Evolutionary conservation across 2,888 invertebrate species (phyloP), one percentile per base, ranked within the genome.

Genomic region (Argynnis bischoffii): DNA sequence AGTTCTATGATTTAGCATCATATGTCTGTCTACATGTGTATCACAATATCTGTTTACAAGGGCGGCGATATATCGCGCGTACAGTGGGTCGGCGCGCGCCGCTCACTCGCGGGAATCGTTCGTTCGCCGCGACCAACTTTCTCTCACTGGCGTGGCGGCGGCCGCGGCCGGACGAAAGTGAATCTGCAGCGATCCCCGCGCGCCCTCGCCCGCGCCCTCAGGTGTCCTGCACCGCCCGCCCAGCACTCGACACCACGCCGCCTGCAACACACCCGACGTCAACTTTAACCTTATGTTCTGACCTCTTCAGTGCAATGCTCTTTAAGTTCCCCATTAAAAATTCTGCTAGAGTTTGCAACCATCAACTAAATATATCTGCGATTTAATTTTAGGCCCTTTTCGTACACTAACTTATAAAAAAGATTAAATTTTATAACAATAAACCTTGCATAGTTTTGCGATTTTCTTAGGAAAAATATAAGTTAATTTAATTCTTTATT

Each of bases 91-190:
- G 89, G 82, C 87, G 83, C 86, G 79, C 78, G 77, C 86, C 87
- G 88, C 89, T 85, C 81, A 83, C 83, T 81, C 86, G 89, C 90
- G 90, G 85, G 87, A 90, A 85, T 89, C 90, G 92, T 92, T 90
- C 92, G 90, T 88, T 89, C 92, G 85, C 84, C 87, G 87, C 93
- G 92, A 84, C 88, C 87, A 90, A 92, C 93, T 93, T 93, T 93
- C 93, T 92, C 93, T 90, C 86, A 93, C 93, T 93, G 93, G 90
- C 90, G 87, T 86, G 86, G 87, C 88, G 85, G 85, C 87, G 86
- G 81, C 81, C 85, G 89, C 86, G 85, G 86, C 81, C 88, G 87
- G 88, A 90, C 92, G 92, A 92, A 92, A 92, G 92, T 92, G 92
- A 92, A 92, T 93, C 90, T 91, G 91, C 90, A 90, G 85, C 85